phyloP scores from a whole-genome alignment of 2,888 invertebrate species.

The Lepetodrilus schrolli region DNA sequence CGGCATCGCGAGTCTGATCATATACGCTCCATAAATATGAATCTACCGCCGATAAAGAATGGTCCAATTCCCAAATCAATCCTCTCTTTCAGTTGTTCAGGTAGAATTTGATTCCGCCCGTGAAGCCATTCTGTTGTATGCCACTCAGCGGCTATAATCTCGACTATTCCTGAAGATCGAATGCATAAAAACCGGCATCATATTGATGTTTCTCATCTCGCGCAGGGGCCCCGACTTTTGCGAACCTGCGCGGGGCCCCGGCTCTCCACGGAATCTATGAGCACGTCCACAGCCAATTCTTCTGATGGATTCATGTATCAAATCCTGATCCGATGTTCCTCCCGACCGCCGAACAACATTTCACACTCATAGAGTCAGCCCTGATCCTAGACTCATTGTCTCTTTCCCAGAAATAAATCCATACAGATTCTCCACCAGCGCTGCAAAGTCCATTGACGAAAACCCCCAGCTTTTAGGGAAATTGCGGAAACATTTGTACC shows the following conservation, averaged over 20 bases:
- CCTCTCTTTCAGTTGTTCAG: not conserved
- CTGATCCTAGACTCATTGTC: not conserved
- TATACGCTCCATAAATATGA: not conserved
- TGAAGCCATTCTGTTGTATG: not conserved
- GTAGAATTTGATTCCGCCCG: constrained; percentile 1
- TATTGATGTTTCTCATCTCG: not conserved
- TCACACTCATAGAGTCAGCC: not conserved
- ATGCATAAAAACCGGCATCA: not conserved
- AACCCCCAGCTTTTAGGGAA: not conserved
- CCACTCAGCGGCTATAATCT: not conserved
- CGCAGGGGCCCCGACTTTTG: too few relatives aligned
- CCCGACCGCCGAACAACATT: not conserved
- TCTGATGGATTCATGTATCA: not conserved
- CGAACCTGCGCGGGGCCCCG: too few relatives aligned
- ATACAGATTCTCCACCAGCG: not conserved
- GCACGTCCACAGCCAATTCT: not conserved
- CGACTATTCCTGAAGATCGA: not conserved
- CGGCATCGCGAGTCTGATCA: not conserved
- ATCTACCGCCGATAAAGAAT: not conserved
- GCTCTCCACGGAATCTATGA: not conserved
- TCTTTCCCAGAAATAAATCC: not conserved
- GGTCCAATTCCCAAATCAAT: not conserved
- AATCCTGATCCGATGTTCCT: not conserved
- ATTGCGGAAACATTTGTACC: not conserved
- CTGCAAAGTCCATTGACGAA: constrained; percentile 4